phyloP scores from a whole-genome alignment of 2,797 vertebrate genomes.

The Mormyrops boulengeri region DNA sequence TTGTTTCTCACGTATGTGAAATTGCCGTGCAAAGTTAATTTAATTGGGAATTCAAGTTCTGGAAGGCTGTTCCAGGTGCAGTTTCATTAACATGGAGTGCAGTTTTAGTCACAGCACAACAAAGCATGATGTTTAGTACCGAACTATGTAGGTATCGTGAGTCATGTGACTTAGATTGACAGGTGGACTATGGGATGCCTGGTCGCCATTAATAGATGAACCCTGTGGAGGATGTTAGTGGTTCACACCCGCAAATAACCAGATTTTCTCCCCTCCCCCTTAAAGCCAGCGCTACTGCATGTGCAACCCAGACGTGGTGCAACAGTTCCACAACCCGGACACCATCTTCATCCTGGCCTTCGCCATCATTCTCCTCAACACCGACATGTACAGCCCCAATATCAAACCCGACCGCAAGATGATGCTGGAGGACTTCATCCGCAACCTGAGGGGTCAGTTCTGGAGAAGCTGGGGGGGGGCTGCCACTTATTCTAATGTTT shows the following conservation, averaged over 20 bases:
- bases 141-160: neutral
- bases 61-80: neutral
- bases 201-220: neutral
- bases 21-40: neutral
- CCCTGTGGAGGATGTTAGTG: neutral
- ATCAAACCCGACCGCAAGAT: constrained; percentile 98
- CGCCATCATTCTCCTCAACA: constrained; percentile 96
- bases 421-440: constrained; percentile 97
- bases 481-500: neutral
- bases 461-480: neutral
- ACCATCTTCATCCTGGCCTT: constrained; percentile 99
- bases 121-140: neutral
- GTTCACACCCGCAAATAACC: neutral
- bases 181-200: neutral
- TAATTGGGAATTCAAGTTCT: neutral
- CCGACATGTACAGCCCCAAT: constrained; percentile 98
- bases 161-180: neutral
- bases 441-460: constrained; percentile 86
- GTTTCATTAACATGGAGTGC: neutral
- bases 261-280: neutral
- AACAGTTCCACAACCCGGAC: constrained; percentile 98
- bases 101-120: neutral
- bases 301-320: constrained; percentile 98
- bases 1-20: neutral
- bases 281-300: constrained; percentile 97